A percentile compares a stretch with the other conserved stretches of the same genome.
Evolutionary conservation across 2,113 vertebrate genomes (phyloP).

Genomic region (Zeus faber): DNA sequence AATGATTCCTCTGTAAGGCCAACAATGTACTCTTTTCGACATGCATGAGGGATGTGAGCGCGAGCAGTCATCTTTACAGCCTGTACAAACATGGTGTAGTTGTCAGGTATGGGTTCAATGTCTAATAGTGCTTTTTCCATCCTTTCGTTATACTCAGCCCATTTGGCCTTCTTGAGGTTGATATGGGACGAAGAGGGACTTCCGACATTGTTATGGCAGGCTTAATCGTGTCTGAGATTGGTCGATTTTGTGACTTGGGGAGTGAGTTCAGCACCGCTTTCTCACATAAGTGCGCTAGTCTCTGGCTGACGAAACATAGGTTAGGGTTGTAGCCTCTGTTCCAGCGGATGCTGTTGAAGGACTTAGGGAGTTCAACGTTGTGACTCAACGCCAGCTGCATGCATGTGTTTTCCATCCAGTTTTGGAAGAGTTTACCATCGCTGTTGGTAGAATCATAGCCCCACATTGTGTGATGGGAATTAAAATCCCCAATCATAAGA

Average conservation of each 20-base stretch:
- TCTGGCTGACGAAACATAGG: not conserved
- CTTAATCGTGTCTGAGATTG: constrained; percentile 1
- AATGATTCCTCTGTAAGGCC: not conserved
- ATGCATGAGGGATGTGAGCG: not conserved
- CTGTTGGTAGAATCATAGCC: not conserved
- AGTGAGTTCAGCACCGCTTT: not conserved
- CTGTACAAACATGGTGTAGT: not conserved
- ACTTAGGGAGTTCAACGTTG: not conserved
- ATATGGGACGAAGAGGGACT: not conserved
- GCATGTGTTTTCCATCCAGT: not conserved
- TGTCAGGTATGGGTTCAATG: no score
- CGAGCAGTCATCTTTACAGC: not conserved
- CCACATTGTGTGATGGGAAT: constrained; percentile 3
- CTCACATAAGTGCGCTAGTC: not conserved
- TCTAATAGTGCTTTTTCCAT: not conserved
- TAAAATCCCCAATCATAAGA: not conserved
- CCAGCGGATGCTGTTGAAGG: not conserved
- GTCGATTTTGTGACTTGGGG: not conserved
- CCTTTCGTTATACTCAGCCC: not conserved
- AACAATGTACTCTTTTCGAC: not conserved
- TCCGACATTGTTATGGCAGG: constrained; percentile 3
- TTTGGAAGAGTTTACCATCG: not conserved
- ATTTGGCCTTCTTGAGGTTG: constrained; percentile 4
- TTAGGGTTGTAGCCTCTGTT: constrained; percentile 1
- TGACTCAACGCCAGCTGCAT: no score